Percentiles rank a stretch among this genome's conserved stretches.
Conservation (phyloP, 2,888 invertebrate species). For the Eupithecia tripunctaria region DNA sequence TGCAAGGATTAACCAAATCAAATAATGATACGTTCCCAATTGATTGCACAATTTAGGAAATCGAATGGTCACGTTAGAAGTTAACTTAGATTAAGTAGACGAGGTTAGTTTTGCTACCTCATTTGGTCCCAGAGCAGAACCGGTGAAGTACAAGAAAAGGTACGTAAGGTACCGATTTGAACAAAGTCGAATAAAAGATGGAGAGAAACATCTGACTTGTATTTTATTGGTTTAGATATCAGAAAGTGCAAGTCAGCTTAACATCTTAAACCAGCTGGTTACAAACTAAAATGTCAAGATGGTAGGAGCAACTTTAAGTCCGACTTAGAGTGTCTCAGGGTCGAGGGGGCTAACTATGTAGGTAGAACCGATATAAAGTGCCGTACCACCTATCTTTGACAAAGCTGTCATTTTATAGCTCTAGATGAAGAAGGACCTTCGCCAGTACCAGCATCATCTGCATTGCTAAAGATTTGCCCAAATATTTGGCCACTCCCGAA, state of each 20-base stretch:
- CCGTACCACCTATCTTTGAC: too few species aligned
- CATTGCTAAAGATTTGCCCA: not conserved
- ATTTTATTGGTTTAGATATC: too few species aligned
- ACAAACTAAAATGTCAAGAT: not conserved
- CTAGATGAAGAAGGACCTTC: not conserved
- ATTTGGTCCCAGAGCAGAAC: not conserved
- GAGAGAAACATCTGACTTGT: too few species aligned
- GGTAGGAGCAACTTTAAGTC: not conserved
- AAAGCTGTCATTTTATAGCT: not conserved
- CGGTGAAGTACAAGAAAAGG: not conserved
- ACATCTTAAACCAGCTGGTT: not conserved
- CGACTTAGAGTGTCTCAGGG: too few species aligned
- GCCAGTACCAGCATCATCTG: not conserved
- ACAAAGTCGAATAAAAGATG: not conserved
- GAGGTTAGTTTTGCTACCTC: not conserved
- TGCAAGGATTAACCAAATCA: slow-evolving; percentile 40
- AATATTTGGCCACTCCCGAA: not conserved
- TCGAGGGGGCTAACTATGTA: too few species aligned
- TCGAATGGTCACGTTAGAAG: slow-evolving; percentile 61
- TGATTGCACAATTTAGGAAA: slow-evolving; percentile 59
- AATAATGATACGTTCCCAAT: slow-evolving; percentile 53
- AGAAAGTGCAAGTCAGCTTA: too few species aligned
- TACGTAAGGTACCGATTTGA: not conserved
- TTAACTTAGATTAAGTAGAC: slow-evolving; percentile 1
- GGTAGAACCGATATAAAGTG: not conserved